These are phyloP conservation scores for Onychostruthus taczanowskii DNA, from an alignment of 2,113 vertebrate species.

Conservation along the genomic window DNA sequence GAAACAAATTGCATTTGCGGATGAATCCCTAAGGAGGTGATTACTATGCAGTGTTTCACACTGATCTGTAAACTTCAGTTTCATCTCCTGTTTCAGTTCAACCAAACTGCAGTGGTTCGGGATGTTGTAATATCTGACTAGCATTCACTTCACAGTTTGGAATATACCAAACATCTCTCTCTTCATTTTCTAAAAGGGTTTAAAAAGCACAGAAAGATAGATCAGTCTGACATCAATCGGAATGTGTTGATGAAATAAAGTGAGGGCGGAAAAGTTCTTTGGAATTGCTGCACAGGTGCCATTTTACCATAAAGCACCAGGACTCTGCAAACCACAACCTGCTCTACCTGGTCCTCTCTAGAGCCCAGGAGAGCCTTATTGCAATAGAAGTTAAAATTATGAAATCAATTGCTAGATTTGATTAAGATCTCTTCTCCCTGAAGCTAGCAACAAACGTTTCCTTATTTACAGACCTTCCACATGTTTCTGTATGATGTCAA, in stretches of 20 bases:
- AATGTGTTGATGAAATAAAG: not conserved
- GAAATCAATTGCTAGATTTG: not conserved
- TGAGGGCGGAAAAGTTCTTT: not conserved
- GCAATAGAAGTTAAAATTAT: not conserved
- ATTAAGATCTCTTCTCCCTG: not conserved
- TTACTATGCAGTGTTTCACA: not conserved
- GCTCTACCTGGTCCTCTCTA: not conserved
- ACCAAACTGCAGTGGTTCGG: not conserved
- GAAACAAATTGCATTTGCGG: not conserved
- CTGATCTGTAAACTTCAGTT: not conserved
- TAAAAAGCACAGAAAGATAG: not conserved
- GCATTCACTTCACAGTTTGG: not conserved
- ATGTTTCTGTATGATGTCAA: constrained; percentile 91
- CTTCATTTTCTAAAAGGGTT: not conserved
- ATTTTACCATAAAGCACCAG: not conserved
- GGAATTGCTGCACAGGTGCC: not conserved
- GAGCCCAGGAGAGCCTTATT: not conserved
- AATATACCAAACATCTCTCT: not conserved
- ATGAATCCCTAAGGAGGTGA: not conserved
- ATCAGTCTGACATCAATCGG: not conserved
- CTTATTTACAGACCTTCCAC: constrained; percentile 86
- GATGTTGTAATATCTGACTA: not conserved
- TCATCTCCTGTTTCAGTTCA: not conserved
- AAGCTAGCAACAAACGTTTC: not conserved
- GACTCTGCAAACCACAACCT: not conserved